Conservation (phyloP, 2,113 vertebrate species). For the Campylorhamphus procurvoides region DNA sequence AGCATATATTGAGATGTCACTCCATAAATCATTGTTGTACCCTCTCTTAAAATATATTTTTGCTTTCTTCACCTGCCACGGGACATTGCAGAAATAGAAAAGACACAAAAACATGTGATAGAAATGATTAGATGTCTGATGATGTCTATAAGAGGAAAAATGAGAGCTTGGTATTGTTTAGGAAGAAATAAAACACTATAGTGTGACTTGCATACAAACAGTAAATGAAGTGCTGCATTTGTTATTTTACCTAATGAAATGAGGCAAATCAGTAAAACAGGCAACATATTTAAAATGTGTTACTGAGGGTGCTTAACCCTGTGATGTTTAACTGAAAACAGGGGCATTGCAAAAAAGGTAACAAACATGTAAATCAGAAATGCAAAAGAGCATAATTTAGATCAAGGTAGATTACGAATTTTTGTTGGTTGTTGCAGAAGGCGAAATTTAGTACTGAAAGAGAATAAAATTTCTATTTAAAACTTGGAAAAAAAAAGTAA, state of each 20-base stretch:
- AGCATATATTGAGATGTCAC: neutral
- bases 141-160: neutral
- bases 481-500: neutral
- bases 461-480: constrained; percentile 10
- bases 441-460: neutral
- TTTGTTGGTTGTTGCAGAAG: neutral
- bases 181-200: neutral
- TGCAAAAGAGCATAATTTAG: neutral
- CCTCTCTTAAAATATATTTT: neutral
- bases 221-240: neutral
- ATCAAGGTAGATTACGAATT: neutral
- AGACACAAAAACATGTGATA: neutral
- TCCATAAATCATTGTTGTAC: neutral
- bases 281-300: neutral
- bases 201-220: neutral
- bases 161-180: neutral
- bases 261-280: neutral
- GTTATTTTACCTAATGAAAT: neutral
- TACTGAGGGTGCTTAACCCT: neutral
- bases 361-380: neutral
- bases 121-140: neutral
- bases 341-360: neutral
- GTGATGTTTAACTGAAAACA: neutral
- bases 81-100: neutral
- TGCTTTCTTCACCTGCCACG: neutral